Evolutionary conservation across 2,797 vertebrate genomes (phyloP).

Genomic region (Poliocrania exsul): DNA sequence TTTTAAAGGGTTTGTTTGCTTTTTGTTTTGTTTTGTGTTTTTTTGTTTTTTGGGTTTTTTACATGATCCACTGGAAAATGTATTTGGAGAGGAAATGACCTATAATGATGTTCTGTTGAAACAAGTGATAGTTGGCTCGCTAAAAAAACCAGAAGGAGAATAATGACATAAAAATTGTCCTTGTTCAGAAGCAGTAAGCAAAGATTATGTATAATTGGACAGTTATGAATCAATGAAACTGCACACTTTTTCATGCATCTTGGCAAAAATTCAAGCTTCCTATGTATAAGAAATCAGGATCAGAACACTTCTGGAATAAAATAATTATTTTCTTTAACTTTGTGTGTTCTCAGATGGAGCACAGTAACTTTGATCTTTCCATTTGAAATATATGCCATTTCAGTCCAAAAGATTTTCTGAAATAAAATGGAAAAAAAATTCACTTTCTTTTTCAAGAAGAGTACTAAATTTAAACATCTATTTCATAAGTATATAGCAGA

Average conservation of each 20-base stretch:
- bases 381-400: constrained; percentile 21
- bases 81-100: neutral
- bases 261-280: constrained; percentile 17
- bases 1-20: neutral
- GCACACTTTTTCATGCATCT: neutral
- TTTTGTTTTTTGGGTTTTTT: neutral
- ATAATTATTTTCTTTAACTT: neutral
- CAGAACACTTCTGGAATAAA: neutral
- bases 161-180: constrained; percentile 37
- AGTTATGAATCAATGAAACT: constrained; percentile 37
- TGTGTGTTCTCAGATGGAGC: neutral
- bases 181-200: constrained; percentile 33
- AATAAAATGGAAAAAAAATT: constrained; percentile 1
- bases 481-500: neutral
- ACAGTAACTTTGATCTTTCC: constrained; percentile 5
- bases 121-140: constrained; percentile 28
- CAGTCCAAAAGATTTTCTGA: constrained; percentile 7
- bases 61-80: neutral
- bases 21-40: neutral
- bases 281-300: neutral
- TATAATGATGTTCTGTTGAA: constrained; percentile 3
- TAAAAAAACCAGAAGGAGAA: constrained; percentile 45
- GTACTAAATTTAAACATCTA: constrained; percentile 12
- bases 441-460: constrained; percentile 7
- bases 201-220: constrained; percentile 51